Conservation (phyloP, 2,888 invertebrate genomes). For the Danaus chrysippus region DNA sequence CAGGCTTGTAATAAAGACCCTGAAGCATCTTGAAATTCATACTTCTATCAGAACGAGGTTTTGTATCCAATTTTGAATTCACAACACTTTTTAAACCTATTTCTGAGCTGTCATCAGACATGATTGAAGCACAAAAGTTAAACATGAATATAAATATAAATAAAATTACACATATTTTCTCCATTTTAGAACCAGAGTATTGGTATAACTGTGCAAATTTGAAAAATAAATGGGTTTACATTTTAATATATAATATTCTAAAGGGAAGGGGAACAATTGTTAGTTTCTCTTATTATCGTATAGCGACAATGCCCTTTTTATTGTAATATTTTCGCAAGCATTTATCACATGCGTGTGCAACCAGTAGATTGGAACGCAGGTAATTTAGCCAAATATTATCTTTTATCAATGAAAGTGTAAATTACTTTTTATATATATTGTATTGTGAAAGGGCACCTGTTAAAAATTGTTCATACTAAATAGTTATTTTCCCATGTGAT, state of each 20-base stretch:
- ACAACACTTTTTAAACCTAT: conserved; percentile 31
- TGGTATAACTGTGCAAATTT: conserved; percentile 27
- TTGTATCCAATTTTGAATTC: conserved; percentile 34
- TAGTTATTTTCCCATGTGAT: too few species aligned
- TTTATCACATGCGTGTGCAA: conserved; percentile 40
- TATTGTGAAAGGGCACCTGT: too few species aligned
- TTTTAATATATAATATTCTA: conserved; percentile 48
- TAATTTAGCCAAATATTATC: conserved; percentile 23
- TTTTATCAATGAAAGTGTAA: conserved; percentile 16
- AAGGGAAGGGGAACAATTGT: conserved; percentile 52
- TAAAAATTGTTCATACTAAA: too few species aligned
- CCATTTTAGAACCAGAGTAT: conserved; percentile 30
- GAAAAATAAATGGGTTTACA: conserved; percentile 33
- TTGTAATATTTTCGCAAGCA: conserved; percentile 45
- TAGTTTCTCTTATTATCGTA: conserved; percentile 49
- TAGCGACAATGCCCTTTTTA: conserved; percentile 49
- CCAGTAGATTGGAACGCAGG: conserved; percentile 41
- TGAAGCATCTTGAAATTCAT: conserved; percentile 33
- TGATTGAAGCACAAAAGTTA: conserved; percentile 41
- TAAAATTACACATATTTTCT: conserved; percentile 24
- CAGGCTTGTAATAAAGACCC: conserved; percentile 32
- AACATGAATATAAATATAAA: conserved; percentile 32
- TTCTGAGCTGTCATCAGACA: conserved; percentile 25
- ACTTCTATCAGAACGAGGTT: conserved; percentile 38
- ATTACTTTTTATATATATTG: conserved; percentile 9